Conservation (phyloP, 2,888 invertebrate genomes). For the Octonoba sinensis region DNA sequence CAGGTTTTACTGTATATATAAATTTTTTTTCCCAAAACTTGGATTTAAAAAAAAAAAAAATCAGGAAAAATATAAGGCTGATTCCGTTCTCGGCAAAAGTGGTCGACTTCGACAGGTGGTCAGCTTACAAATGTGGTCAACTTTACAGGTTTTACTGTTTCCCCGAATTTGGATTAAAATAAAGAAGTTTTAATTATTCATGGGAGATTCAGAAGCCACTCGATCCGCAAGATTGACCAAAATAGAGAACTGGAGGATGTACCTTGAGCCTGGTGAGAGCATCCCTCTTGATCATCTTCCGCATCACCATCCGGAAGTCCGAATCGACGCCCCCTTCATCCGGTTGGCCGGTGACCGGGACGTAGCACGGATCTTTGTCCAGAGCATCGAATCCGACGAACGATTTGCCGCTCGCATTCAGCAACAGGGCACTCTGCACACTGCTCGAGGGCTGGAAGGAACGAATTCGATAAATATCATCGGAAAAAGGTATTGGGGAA, state of each 20-base stretch:
- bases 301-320: slow-evolving; percentile 83
- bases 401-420: slow-evolving; percentile 74
- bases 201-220: no score
- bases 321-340: slow-evolving; percentile 78
- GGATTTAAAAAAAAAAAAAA: no score
- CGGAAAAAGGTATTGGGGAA: no score
- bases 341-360: slow-evolving; percentile 74
- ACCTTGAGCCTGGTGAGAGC: slow-evolving; percentile 90
- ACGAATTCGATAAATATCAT: slow-evolving; percentile 31
- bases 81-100: not conserved
- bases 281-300: slow-evolving; percentile 92
- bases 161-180: no score
- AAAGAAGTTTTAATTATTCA: no score
- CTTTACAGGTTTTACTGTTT: no score
- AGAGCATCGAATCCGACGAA: slow-evolving; percentile 78
- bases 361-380: slow-evolving; percentile 75
- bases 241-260: slow-evolving; percentile 54
- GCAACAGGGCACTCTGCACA: slow-evolving; percentile 86
- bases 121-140: no score
- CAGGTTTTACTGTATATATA: no score
- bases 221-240: no score
- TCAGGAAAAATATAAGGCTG: no score
- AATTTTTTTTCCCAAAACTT: no score
- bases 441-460: slow-evolving; percentile 87
- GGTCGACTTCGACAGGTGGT: no score